Evolutionary conservation across 1,140 invertebrate species (phyloP), one percentile per base, ranked within the genome.

Genomic region (Aricia agestis): DNA sequence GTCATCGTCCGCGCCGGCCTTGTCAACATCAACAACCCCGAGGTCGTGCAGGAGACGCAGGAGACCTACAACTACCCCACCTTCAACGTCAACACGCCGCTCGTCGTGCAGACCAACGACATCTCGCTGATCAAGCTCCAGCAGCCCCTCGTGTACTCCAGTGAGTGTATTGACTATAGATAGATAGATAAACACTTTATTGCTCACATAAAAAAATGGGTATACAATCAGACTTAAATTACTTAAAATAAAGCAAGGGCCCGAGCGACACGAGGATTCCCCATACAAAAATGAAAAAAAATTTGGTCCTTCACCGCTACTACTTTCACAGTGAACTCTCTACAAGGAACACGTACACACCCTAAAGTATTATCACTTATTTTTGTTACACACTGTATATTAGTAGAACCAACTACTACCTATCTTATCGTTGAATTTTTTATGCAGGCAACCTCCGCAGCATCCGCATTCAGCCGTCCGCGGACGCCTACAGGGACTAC

Each of bases 21-120:
- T 17, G 75, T 77, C 3, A 36, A 78, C 41, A 11, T 85, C 17
- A 75, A 70, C 6, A 66, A n/a, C 1, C 82, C 87, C 1, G 74
- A 84, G 61, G 79, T 84, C 70, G 76, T 82, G 0, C 68, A 68
- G 6, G 85, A 87, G 70, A 76, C 84, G 0, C 78, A 65, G 2
- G 78, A 77, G 67, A 87, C 77, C 76, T 87, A 82, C 77, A 86
- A 85, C 73, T 73, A 85, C 66, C 87, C 87, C 3, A 77, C 79
- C 0, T 90, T 78, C 73, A 72, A 85, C 69, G 72, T 76, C 61
- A 52, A 18, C 15, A 32, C 31, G 2, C 82, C 85, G 0, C 0
- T 0, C 1, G 36, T 76, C 0, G 87, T 87, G 0, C 87, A 90
- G 69, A 78, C 80, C 0, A 82, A 90, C 32, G 87, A 90, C 45